Conservation (phyloP, 2,113 vertebrate species). For the Passer montanus region DNA sequence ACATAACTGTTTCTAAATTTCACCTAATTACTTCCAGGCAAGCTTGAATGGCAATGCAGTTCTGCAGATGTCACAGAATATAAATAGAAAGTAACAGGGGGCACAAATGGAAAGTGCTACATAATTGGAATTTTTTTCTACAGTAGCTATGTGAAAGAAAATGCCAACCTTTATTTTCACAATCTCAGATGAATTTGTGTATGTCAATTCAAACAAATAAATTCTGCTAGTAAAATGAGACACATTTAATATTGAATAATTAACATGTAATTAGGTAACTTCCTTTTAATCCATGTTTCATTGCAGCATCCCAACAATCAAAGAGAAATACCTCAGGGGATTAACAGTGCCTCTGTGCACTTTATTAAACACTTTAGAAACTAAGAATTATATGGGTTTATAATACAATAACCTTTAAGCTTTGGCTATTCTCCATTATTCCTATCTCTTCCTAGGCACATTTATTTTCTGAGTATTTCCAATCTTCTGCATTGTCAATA, state of each 20-base stretch:
- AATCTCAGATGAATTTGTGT: background rate
- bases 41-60: conserved; percentile 1
- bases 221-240: background rate
- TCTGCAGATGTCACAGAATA: conserved; percentile 38
- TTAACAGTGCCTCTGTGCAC: background rate
- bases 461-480: background rate
- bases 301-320: background rate
- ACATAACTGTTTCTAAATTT: conserved; percentile 54
- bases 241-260: background rate
- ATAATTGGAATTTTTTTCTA: background rate
- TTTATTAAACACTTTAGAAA: background rate
- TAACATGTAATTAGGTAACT: background rate
- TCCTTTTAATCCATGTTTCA: background rate
- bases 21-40: conserved; percentile 52
- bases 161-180: background rate
- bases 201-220: background rate
- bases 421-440: background rate
- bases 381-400: background rate
- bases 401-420: background rate
- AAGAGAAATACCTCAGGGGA: background rate
- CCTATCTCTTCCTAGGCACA: background rate
- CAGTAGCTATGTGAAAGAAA: background rate
- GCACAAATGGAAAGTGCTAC: background rate
- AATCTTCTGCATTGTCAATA: background rate
- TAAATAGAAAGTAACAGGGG: conserved; percentile 26